Conservation (phyloP, 2,797 vertebrate genomes). For the Anguilla obscura region DNA sequence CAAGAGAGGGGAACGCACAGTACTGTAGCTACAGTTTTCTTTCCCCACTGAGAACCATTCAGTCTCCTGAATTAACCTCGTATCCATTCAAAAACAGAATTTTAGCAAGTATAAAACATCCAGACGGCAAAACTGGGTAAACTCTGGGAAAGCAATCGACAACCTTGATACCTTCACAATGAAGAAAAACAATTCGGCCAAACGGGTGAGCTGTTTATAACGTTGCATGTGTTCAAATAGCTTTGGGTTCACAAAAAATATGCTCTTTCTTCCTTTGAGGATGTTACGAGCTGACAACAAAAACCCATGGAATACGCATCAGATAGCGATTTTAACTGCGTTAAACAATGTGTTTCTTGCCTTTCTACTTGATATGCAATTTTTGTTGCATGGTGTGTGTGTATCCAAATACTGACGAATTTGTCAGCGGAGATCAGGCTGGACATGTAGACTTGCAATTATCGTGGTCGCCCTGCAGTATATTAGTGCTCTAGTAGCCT, state of each 20-base stretch:
- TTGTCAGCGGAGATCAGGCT: constrained; percentile 14
- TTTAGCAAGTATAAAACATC: constrained; percentile 32
- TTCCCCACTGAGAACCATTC: constrained; percentile 15
- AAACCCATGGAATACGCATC: not conserved
- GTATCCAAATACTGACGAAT: constrained; percentile 15
- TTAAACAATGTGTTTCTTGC: not conserved
- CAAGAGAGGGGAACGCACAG: not conserved
- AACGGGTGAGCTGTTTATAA: constrained; percentile 73
- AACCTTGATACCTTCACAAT: constrained; percentile 56
- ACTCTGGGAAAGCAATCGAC: constrained; percentile 29
- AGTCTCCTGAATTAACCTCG: constrained; percentile 26
- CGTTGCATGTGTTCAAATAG: constrained; percentile 12
- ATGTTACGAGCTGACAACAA: not conserved
- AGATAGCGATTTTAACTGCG: not conserved
- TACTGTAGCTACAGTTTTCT: constrained; percentile 25
- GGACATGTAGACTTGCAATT: not conserved
- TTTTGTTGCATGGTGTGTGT: constrained; percentile 24
- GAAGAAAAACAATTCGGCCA: constrained; percentile 83
- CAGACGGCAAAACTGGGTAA: constrained; percentile 38
- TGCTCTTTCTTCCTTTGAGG: not conserved
- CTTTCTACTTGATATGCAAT: constrained; percentile 22
- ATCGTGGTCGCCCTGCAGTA: not conserved
- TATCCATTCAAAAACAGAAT: constrained; percentile 24
- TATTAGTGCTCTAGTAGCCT: not conserved
- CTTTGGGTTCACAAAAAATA: constrained; percentile 14